These are phyloP conservation scores for Hoplostethus atlanticus DNA, from an alignment of 2,797 vertebrate genomes.

Conservation along the genomic window DNA sequence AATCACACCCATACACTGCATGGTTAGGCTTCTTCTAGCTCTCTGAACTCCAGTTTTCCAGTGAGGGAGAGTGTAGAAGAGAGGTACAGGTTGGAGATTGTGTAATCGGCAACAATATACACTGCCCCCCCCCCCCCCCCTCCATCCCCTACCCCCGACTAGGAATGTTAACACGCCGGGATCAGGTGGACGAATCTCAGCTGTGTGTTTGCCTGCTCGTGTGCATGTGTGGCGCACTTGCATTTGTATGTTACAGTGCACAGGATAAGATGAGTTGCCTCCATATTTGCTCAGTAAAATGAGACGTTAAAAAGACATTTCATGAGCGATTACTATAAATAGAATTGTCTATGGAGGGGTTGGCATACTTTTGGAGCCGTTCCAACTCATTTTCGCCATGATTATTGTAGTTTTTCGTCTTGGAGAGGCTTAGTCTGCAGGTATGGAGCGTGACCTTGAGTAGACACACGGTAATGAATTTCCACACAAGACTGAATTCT, in stretches of 20 bases:
- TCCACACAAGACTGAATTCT: neutral
- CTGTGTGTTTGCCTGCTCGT: slow-evolving; percentile 61
- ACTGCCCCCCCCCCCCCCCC: slow-evolving; percentile 25
- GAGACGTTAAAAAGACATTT: slow-evolving; percentile 5
- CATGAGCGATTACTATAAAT: slow-evolving; percentile 6
- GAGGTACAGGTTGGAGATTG: slow-evolving; percentile 32
- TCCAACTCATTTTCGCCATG: neutral
- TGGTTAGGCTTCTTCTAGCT: neutral
- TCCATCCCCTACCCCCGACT: slow-evolving; percentile 40
- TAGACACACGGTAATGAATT: neutral
- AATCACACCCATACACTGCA: slow-evolving; percentile 3
- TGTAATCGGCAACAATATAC: slow-evolving; percentile 47
- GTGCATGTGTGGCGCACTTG: slow-evolving; percentile 29
- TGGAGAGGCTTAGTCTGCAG: neutral
- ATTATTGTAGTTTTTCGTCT: slow-evolving; percentile 10
- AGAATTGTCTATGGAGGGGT: neutral
- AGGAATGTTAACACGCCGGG: slow-evolving; percentile 75
- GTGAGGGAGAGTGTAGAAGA: slow-evolving; percentile 13
- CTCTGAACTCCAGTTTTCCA: slow-evolving; percentile 8
- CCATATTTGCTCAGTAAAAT: slow-evolving; percentile 10
- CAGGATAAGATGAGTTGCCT: slow-evolving; percentile 10
- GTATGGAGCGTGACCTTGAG: neutral
- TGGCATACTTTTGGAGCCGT: neutral
- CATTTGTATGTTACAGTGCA: slow-evolving; percentile 18
- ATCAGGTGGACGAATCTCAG: slow-evolving; percentile 71